phyloP scores from a whole-genome alignment of 2,113 vertebrate genomes.

The Dromas ardeola region DNA sequence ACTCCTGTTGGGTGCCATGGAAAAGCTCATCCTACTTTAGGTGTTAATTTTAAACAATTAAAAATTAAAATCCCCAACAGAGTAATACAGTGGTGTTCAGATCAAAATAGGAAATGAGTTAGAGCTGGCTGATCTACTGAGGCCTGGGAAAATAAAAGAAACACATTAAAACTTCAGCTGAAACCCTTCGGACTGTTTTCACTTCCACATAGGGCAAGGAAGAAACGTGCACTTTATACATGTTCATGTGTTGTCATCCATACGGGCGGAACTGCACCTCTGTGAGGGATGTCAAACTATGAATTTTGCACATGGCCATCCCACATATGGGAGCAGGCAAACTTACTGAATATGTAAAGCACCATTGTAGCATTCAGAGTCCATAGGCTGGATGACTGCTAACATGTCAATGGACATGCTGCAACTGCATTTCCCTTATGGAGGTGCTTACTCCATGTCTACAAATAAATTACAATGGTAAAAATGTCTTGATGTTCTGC shows the following conservation, averaged over 20 bases:
- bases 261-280: background rate
- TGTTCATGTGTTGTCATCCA: rapidly evolving
- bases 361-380: background rate
- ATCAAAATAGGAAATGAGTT: background rate
- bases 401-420: background rate
- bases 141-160: background rate
- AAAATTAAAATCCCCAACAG: background rate
- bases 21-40: background rate
- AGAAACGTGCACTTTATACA: background rate
- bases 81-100: background rate
- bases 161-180: background rate
- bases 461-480: background rate
- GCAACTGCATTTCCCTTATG: background rate
- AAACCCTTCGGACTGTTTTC: background rate
- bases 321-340: background rate
- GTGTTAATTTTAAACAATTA: background rate
- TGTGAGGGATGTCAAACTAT: background rate
- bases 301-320: background rate
- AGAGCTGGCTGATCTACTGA: background rate
- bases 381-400: background rate
- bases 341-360: background rate
- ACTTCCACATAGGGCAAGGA: background rate
- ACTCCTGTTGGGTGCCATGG: background rate
- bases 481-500: background rate
- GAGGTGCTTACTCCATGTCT: background rate